Evolutionary conservation across 2,888 invertebrate species (phyloP).

Genomic region (Athalia circularis): DNA sequence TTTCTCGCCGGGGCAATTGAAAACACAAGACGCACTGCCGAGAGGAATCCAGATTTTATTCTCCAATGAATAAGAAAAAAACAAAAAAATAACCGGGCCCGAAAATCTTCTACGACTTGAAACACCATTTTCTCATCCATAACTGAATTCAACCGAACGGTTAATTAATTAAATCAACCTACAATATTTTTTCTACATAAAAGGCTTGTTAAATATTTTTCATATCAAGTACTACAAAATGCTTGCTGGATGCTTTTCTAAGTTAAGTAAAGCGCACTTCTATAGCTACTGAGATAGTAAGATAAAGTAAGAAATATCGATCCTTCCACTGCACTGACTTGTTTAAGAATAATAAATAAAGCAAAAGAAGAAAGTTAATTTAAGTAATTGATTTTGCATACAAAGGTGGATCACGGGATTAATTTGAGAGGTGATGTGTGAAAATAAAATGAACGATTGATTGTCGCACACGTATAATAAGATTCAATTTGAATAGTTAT

Average conservation of each 20-base stretch:
- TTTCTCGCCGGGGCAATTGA: slow-evolving; percentile 5
- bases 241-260: not conserved
- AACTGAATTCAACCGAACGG: not conserved
- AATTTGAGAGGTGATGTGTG: too few species aligned
- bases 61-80: not conserved
- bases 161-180: not conserved
- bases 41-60: slow-evolving; percentile 1
- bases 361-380: too few species aligned
- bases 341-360: not conserved
- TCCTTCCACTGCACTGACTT: not conserved
- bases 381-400: too few species aligned
- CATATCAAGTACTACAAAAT: not conserved
- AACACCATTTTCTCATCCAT: slow-evolving; percentile 7
- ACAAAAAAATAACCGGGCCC: not conserved
- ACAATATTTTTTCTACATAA: not conserved
- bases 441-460: too few species aligned
- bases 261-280: not conserved
- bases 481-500: too few species aligned
- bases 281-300: not conserved
- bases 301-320: slow-evolving; percentile 13
- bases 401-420: too few species aligned
- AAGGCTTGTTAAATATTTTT: slow-evolving; percentile 22
- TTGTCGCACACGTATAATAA: too few species aligned
- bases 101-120: not conserved
- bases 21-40: not conserved